Percentiles rank a stretch among this genome's conserved stretches.
Evolutionary conservation across 2,797 vertebrate genomes (phyloP).

Genomic region (Sciaenops ocellatus): DNA sequence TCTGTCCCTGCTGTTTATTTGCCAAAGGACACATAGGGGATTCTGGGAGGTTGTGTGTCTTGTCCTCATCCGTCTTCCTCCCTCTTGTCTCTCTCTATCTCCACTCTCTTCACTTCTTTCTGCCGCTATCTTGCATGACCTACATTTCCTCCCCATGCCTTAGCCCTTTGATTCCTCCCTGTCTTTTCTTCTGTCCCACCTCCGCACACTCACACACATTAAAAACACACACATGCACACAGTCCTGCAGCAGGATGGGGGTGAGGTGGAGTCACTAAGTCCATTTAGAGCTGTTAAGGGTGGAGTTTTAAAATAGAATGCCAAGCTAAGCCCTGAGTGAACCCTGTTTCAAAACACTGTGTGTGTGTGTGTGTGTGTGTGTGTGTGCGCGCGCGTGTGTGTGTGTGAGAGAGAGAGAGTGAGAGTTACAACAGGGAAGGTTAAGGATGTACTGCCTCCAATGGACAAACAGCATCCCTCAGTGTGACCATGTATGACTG

Average conservation of each 20-base stretch:
- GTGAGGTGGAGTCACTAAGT: slow-evolving; percentile 64
- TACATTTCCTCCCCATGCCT: slow-evolving; percentile 59
- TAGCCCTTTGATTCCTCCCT: slow-evolving; percentile 30
- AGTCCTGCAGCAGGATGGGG: slow-evolving; percentile 39
- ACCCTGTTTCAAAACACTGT: slow-evolving; percentile 61
- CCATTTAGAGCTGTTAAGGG: slow-evolving; percentile 66
- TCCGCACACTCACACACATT: background rate
- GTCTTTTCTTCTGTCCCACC: slow-evolving; percentile 35
- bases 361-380: slow-evolving; percentile 19
- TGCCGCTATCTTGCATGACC: slow-evolving; percentile 56
- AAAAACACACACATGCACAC: background rate
- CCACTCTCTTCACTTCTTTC: slow-evolving; percentile 31
- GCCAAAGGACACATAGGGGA: slow-evolving; percentile 32
- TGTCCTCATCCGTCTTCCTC: slow-evolving; percentile 43
- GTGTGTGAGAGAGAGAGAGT: background rate
- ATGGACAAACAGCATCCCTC: slow-evolving; percentile 16
- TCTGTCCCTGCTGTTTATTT: slow-evolving; percentile 25
- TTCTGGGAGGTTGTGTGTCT: slow-evolving; percentile 26
- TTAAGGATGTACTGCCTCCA: slow-evolving; percentile 59
- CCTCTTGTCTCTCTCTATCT: slow-evolving; percentile 23
- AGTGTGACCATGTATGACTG: slow-evolving; percentile 11
- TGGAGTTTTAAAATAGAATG: slow-evolving; percentile 74
- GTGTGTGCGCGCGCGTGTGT: slow-evolving; percentile 21
- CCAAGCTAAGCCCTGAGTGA: slow-evolving; percentile 70
- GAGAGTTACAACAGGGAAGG: background rate